Conservation (phyloP, 2,797 vertebrate genomes). For the Lindbergichthys nudifrons region DNA sequence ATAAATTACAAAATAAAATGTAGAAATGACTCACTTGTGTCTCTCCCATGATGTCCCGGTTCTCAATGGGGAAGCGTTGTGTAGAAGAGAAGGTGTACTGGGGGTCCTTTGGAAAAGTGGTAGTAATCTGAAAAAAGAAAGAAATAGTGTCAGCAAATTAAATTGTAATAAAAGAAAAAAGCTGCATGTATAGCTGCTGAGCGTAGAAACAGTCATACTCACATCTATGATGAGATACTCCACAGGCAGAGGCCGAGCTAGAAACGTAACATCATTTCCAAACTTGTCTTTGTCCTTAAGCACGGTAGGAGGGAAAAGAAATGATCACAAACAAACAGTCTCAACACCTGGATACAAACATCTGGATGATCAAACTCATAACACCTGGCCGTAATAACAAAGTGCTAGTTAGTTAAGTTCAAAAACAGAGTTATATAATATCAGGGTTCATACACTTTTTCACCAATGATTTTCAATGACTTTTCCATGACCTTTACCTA, state of each 20-base stretch:
- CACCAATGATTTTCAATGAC: too few relatives aligned
- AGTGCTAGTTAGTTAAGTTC: neutral
- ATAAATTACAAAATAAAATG: neutral
- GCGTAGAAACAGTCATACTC: slow-evolving; percentile 72
- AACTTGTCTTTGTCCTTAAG: slow-evolving; percentile 96
- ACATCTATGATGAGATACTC: slow-evolving; percentile 99
- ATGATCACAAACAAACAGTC: neutral
- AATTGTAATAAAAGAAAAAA: too few relatives aligned
- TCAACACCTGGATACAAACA: neutral
- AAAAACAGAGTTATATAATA: neutral
- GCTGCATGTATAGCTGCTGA: neutral
- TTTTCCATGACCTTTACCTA: too few relatives aligned
- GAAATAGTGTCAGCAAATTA: neutral
- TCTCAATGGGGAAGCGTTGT: slow-evolving; percentile 96
- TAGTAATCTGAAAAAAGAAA: slow-evolving; percentile 88
- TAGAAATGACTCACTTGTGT: slow-evolving; percentile 82
- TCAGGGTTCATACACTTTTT: too few relatives aligned
- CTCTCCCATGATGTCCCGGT: slow-evolving; percentile 94
- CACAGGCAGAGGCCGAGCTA: slow-evolving; percentile 96
- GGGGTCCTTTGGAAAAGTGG: slow-evolving; percentile 99
- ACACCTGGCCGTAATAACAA: neutral
- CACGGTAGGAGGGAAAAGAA: neutral
- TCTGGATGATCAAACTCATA: neutral
- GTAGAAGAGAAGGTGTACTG: slow-evolving; percentile 96
- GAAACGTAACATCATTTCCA: slow-evolving; percentile 97